phyloP scores from a whole-genome alignment of 2,797 vertebrate species.

The Sebastes oblongus region DNA sequence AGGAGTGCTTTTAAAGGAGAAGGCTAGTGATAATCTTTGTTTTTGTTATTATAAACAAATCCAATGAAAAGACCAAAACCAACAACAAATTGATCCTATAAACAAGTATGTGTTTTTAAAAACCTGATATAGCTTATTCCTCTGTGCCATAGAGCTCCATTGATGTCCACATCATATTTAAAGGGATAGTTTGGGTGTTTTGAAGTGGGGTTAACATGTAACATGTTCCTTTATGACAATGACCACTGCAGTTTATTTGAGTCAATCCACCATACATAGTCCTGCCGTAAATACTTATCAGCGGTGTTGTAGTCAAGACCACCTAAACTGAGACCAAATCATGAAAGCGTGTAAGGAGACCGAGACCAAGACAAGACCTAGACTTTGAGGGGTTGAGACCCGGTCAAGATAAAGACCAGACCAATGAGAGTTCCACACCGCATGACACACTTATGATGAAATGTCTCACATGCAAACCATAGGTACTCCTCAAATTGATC shows the following conservation, averaged over 20 bases:
- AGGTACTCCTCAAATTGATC: no score
- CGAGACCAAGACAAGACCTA: no score
- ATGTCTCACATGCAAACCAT: no score
- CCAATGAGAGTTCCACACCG: no score
- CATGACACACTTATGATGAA: no score
- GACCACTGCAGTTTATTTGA: not conserved
- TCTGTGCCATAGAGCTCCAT: not conserved
- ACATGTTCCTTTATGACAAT: not conserved
- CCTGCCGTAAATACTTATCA: not conserved
- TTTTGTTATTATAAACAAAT: slow-evolving; percentile 1
- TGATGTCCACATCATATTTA: not conserved
- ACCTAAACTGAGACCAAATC: no score
- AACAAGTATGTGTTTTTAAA: not conserved
- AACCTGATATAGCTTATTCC: not conserved
- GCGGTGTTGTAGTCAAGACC: no score
- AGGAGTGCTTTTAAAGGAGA: slow-evolving; percentile 13
- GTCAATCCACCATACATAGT: not conserved
- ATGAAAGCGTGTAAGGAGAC: no score
- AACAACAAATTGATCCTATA: not conserved
- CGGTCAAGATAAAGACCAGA: no score
- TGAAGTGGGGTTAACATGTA: no score
- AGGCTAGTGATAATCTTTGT: not conserved
- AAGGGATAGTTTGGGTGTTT: no score
- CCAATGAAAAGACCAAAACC: not conserved
- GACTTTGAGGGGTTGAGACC: no score